Base-by-base conservation (phyloP, 2,888 invertebrate genomes). In the Andrena fulva region DNA sequence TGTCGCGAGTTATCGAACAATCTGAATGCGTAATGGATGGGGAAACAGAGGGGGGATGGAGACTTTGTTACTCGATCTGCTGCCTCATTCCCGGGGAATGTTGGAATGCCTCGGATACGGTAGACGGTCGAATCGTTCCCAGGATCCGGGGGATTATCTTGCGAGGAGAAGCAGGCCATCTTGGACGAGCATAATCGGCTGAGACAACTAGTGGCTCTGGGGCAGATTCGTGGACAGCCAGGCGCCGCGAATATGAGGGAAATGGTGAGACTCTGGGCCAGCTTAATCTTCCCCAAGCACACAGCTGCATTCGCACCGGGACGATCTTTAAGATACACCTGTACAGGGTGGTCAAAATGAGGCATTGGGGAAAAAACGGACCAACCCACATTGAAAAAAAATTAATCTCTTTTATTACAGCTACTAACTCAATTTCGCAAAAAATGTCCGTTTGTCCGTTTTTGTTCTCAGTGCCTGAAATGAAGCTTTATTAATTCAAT, bases 231-330 rank as follows among this genome's bases (percentile, higher is more conserved):
- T 87, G 96, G 96, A 73, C 98, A 98, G 91, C 97, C 97, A 27
- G 96, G 97, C 72, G 97, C 97, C 33, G 96, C 97, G 89, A 97
- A 98, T 94, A 97, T 98, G 97, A 96, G 96, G 95, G 97, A 98
- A 95, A 96, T 98, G 96, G 97, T 97, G 94, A 94, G 95, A 86
- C 6, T 8, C 42, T n/a, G 20, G 20, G n/a, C 50, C 54, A 8
- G 60, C 70, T 42, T 33, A 42, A 81, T 62, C 29, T 48, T 50
- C 35, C 12, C 5, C 12, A 16, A 42, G 5, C 12, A 16, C 0
- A 42, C 16, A 42, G 16, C 42, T 16, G 16, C 16, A 42, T 42
- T 42, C 16, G 42, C 16, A 42, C 16, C 16, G 42, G 42, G 5
- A 1, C 42, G 4, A 1, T 42, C 0, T 42, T 42, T 42, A 16